Conservation (phyloP, 2,797 vertebrate species). For the Leptoclinus maculatus region DNA sequence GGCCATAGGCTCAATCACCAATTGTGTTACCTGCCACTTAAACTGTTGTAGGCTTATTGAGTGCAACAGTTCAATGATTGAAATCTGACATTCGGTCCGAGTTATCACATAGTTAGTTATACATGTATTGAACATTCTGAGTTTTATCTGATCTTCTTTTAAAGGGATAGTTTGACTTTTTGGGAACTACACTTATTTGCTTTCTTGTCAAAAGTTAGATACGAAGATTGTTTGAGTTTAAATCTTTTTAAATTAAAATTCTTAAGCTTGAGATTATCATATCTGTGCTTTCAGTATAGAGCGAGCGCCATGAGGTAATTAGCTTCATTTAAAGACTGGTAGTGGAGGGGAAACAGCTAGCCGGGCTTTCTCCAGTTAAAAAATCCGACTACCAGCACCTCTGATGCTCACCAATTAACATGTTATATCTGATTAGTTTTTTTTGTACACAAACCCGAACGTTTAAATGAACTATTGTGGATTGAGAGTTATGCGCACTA, state of each 20-base stretch:
- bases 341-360: neutral
- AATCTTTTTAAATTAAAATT: neutral
- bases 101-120: conserved; percentile 2
- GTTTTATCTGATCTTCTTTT: neutral
- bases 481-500: neutral
- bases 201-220: neutral
- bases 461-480: neutral
- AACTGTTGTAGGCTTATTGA: no score
- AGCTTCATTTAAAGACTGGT: neutral
- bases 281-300: neutral
- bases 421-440: neutral
- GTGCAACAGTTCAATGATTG: neutral
- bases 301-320: neutral
- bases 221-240: neutral
- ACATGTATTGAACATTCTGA: neutral
- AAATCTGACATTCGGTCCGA: neutral
- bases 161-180: neutral
- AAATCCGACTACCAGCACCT: neutral
- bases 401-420: neutral
- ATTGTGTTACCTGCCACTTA: no score
- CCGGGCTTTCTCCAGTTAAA: neutral
- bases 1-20: no score
- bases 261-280: neutral
- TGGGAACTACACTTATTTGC: neutral
- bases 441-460: neutral